These are phyloP conservation scores for Sebastes taczanowskii DNA, from an alignment of 2,797 vertebrate species.

Conservation along the genomic window DNA sequence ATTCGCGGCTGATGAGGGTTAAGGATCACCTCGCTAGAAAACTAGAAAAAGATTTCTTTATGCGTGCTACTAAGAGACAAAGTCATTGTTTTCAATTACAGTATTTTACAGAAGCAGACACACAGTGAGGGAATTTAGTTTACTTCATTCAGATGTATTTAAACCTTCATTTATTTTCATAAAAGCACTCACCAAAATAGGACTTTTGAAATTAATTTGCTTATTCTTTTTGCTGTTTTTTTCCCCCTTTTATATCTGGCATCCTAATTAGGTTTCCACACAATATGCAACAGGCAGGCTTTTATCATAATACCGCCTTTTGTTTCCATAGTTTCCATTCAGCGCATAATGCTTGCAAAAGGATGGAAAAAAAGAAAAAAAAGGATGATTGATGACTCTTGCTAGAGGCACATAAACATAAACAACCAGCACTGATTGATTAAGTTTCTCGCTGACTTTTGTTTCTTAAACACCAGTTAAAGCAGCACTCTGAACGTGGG, in stretches of 20 bases:
- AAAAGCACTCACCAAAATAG: slow-evolving; percentile 50
- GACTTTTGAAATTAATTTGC: slow-evolving; percentile 66
- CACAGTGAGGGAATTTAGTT: slow-evolving; percentile 25
- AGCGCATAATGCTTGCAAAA: slow-evolving; percentile 64
- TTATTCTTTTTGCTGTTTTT: slow-evolving; percentile 68
- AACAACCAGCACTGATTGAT: slow-evolving; percentile 82
- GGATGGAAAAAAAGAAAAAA: slow-evolving; percentile 38
- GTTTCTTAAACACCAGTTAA: slow-evolving; percentile 81
- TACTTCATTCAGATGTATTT: slow-evolving; percentile 44
- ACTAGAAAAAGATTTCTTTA: slow-evolving; percentile 20
- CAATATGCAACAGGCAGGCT: slow-evolving; percentile 70
- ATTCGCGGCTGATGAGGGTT: slow-evolving; percentile 25
- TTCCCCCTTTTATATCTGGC: slow-evolving; percentile 45
- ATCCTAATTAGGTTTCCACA: slow-evolving; percentile 69
- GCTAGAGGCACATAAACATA: slow-evolving; percentile 79
- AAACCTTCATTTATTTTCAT: slow-evolving; percentile 65
- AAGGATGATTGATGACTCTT: slow-evolving; percentile 78
- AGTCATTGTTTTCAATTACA: slow-evolving; percentile 33
- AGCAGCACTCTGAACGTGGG: slow-evolving; percentile 60
- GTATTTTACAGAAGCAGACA: slow-evolving; percentile 13
- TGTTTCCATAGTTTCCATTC: slow-evolving; percentile 72
- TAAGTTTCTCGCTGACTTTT: slow-evolving; percentile 77
- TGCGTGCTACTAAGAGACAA: background rate
- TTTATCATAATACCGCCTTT: slow-evolving; percentile 71
- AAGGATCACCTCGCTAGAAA: background rate